Base-by-base conservation (phyloP, 1,140 invertebrate species). In the Drosophila fuyamai region DNA sequence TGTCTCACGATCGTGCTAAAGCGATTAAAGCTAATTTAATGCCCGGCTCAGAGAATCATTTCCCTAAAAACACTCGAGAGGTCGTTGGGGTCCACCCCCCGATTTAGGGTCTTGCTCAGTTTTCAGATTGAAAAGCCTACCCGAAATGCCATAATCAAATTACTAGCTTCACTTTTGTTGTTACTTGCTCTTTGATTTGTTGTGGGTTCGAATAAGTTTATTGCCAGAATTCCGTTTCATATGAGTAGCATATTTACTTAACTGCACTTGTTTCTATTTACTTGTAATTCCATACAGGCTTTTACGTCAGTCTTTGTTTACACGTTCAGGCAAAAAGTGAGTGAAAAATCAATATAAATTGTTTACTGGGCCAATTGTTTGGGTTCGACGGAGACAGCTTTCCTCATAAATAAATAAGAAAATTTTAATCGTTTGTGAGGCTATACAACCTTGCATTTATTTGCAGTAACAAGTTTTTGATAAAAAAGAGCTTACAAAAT, bases 1-100 rank as follows among this genome's bases (percentile, higher is more conserved):
- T 90, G 83, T 88, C 83, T 88, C 79, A 86, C 86, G 82, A 90
- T 90, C 86, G 86, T 90, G 86, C 86, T 86, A 90, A 90, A 90
- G 76, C 82, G 86, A 90, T 90, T 90, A 90, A 83, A 76, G 82
- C 88, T 60, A 79, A 90, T 85, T 90, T 88, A 85, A 81, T 90
- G 86, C 63, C 56, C 77, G 53, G 44, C 18, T 41, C 12, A 16
- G 41, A 35, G 44, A 70, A 56, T 23, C 23, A 56, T 47, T 53
- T 14, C 23, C 46, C 18, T 43, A 35, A 51, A 51, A 67, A 50
- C 23, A 16, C 12, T 29, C 23, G 35, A 66, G 63, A 53, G 61
- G 61, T 67, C 46, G 23, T 38, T 4, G 56, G 56, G 43, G 12
- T 40, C 54, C 29, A 16, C 35, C 29, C 18, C 53, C 29, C 13